Evolutionary conservation across 2,888 invertebrate species (phyloP).

Genomic region (Microctonus hyperodae): DNA sequence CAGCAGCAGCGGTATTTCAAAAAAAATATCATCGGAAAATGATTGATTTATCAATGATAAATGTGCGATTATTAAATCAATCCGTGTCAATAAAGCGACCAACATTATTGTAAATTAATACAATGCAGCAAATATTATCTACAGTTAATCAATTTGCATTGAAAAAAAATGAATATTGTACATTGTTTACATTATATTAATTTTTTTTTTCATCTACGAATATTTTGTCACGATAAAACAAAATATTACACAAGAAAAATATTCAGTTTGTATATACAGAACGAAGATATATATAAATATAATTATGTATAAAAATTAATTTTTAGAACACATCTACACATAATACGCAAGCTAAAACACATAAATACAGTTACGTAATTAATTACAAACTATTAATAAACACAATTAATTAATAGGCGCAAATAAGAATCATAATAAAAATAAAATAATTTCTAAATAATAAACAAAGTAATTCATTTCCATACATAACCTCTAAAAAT

Average conservation of each 20-base stretch:
- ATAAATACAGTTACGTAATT: neutral
- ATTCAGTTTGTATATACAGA: neutral
- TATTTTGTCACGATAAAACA: neutral
- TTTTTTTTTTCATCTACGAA: neutral
- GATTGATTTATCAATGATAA: constrained; percentile 67
- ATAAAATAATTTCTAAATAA: too few species aligned
- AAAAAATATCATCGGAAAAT: constrained; percentile 68
- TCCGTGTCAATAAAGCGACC: constrained; percentile 26
- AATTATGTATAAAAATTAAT: neutral
- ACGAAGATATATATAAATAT: neutral
- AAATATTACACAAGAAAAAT: neutral
- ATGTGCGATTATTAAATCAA: constrained; percentile 62
- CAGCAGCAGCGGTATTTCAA: constrained; percentile 66
- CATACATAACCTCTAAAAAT: too few species aligned
- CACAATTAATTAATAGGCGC: neutral
- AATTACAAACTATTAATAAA: neutral
- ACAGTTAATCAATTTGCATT: neutral
- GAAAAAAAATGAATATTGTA: neutral
- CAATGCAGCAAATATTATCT: neutral
- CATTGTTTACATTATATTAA: neutral
- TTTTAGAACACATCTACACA: neutral
- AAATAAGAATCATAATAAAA: neutral
- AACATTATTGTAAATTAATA: neutral
- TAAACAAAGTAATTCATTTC: too few species aligned
- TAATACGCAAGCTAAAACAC: neutral